A percentile compares a stretch with the other conserved stretches of the same genome.
phyloP scores from a whole-genome alignment of 2,888 invertebrate species.

The Litoditis marina region DNA sequence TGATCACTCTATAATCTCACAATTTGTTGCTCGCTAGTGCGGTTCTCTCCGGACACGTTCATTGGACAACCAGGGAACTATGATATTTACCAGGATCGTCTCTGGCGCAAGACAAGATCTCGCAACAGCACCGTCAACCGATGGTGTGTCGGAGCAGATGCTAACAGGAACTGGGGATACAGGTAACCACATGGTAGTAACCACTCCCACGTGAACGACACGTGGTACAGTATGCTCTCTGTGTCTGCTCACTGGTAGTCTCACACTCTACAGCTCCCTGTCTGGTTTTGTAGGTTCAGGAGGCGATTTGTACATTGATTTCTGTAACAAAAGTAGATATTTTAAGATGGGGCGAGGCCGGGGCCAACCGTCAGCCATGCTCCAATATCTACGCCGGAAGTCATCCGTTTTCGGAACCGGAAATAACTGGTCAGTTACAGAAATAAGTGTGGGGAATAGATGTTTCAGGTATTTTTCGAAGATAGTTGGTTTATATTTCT shows the following conservation, averaged over 20 bases:
- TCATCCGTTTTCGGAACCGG: conserved; percentile 49
- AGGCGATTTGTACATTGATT: background rate
- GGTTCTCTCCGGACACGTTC: no score
- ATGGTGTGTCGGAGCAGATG: conserved; percentile 60
- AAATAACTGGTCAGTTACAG: conserved; percentile 45
- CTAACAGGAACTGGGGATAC: conserved; percentile 61
- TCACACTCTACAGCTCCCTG: no score
- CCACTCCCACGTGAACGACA: no score
- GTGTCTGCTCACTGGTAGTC: no score
- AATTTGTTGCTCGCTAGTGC: no score
- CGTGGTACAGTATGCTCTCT: no score
- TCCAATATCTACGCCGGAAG: conserved; percentile 57
- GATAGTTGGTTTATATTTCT: no score
- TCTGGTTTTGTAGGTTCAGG: no score
- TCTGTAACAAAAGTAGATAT: background rate
- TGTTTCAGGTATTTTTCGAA: background rate
- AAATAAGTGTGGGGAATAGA: background rate
- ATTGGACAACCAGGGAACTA: no score
- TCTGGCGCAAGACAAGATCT: conserved; percentile 61
- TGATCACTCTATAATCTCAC: no score
- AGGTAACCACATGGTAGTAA: no score
- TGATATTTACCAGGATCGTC: conserved; percentile 43
- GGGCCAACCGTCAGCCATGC: conserved; percentile 55
- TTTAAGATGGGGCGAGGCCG: conserved; percentile 42
- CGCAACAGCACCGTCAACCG: conserved; percentile 47